Conservation (phyloP, 2,113 vertebrate genomes). For the Trematocara marginatum region DNA sequence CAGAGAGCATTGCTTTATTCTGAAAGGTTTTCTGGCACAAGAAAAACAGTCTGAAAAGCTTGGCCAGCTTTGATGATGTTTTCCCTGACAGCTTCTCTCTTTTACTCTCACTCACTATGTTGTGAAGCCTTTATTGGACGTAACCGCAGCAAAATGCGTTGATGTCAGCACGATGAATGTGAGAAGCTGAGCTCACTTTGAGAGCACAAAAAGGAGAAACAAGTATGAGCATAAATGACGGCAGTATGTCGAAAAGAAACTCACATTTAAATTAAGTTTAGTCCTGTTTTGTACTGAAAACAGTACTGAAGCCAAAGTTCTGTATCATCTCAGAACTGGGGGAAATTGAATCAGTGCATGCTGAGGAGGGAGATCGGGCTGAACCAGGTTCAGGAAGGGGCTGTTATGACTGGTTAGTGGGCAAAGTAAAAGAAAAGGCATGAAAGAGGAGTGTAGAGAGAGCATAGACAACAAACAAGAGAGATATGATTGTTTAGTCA, state of each 20-base stretch:
- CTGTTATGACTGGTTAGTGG: not conserved
- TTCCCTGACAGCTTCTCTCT: not conserved
- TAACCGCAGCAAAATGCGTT: fast-evolving
- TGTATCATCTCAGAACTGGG: not conserved
- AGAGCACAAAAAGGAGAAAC: not conserved
- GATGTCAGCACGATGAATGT: not conserved
- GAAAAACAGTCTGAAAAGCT: not conserved
- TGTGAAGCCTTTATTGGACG: not conserved
- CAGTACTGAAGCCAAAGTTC: not conserved
- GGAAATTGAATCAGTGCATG: not conserved
- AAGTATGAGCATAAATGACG: fast-evolving
- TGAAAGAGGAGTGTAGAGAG: not conserved
- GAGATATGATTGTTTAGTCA: not conserved
- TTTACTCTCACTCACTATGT: not conserved
- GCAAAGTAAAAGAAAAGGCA: not conserved
- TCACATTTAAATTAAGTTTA: not conserved
- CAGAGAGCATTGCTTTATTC: not conserved
- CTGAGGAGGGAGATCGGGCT: fast-evolving
- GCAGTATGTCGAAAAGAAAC: not conserved
- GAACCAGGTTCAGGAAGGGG: not conserved
- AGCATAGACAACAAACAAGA: not conserved
- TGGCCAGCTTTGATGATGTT: not conserved
- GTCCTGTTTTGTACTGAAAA: not conserved
- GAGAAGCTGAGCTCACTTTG: not conserved
- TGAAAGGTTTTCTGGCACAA: not conserved